Percentiles rank a stretch among this genome's conserved stretches.
Evolutionary conservation across 53 echinoderm and acorn worm species (phyloP).

Genomic region (Zoroaster sp.): DNA sequence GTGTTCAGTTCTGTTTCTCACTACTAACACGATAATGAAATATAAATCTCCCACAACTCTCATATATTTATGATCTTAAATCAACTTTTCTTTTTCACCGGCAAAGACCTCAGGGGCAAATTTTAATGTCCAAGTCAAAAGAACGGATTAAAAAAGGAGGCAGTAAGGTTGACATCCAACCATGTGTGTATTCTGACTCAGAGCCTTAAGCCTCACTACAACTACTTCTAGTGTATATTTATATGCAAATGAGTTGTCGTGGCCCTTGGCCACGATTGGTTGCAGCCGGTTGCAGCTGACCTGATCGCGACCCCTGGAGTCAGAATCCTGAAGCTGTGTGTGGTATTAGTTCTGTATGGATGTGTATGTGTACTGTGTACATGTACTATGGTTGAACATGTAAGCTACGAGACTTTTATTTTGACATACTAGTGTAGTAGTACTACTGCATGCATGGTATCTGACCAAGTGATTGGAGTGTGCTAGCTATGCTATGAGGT

Average conservation of each 20-base stretch:
- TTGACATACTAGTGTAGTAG: too few species aligned
- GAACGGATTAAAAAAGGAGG: constrained; percentile 7
- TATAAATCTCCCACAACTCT: not conserved
- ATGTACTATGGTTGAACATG: constrained; percentile 21
- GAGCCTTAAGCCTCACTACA: constrained; percentile 16
- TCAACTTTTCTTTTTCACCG: not conserved
- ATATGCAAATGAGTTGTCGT: constrained; percentile 53
- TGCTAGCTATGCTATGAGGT: not conserved
- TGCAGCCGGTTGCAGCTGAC: constrained; percentile 62
- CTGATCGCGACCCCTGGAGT: constrained; percentile 55
- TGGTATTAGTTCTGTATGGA: constrained; percentile 43
- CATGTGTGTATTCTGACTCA: constrained; percentile 29
- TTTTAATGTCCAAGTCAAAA: not conserved
- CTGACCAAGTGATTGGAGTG: not conserved
- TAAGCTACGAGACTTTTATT: constrained; percentile 47
- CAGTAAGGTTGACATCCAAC: not conserved
- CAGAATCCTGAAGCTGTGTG: constrained; percentile 49
- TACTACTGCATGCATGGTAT: constrained; percentile 17
- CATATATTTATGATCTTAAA: not conserved
- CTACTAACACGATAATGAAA: too few species aligned
- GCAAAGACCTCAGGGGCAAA: not conserved
- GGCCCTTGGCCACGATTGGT: constrained; percentile 62
- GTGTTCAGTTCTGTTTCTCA: too few species aligned
- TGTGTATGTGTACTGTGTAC: not conserved
- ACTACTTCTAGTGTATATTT: constrained; percentile 38